Base-by-base conservation (phyloP, 2,888 invertebrate genomes). In the Zaprionus lineosus region DNA sequence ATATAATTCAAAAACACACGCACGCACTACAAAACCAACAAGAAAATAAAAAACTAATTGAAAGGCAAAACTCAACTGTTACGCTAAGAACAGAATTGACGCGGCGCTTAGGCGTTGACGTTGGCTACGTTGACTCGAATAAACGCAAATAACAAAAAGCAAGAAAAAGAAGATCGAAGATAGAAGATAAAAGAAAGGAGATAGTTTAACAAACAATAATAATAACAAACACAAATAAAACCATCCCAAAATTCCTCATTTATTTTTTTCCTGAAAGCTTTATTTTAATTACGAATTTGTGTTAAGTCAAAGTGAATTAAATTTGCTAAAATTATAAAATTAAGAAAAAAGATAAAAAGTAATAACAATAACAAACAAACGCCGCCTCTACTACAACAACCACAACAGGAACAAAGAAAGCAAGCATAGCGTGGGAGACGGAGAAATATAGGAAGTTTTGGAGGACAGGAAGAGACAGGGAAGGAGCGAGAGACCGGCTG, bases 251-350 rank as follows among this genome's bases (percentile, higher is more conserved):
- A 86, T 73, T 86, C 76, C 84, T 85, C 74, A 78, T 73, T 81
- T 68, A n/a, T n/a, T 59, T 72, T 86, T 77, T 70, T 63, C 81
- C 70, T 70, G 61, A 78, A 84, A 82, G 84, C 84, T 82, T 82
- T 82, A 84, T 82, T 82, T 82, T 82, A 74, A 72, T 82, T 84
- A 78, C 84, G 84, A 78, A 82, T 82, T 84, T 81, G 66, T 81
- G 75, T 70, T 77, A 83, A 83, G 78, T 78, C 83, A 83, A 76
- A 83, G 84, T 79, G 70, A 79, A 79, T 83, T 64, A 46, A 79
- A 79, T 81, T 83, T 77, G 67, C 74, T 77, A 81, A 69, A 61
- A 69, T 50, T 77, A 51, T 74, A 66, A 65, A 70, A 58, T 74
- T 82, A 82, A 82, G 83, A 63, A 46, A 61, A 58, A 36, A n/a